Base-by-base conservation (phyloP, 2,113 vertebrate genomes). In the Eulacestoma nigropectus region DNA sequence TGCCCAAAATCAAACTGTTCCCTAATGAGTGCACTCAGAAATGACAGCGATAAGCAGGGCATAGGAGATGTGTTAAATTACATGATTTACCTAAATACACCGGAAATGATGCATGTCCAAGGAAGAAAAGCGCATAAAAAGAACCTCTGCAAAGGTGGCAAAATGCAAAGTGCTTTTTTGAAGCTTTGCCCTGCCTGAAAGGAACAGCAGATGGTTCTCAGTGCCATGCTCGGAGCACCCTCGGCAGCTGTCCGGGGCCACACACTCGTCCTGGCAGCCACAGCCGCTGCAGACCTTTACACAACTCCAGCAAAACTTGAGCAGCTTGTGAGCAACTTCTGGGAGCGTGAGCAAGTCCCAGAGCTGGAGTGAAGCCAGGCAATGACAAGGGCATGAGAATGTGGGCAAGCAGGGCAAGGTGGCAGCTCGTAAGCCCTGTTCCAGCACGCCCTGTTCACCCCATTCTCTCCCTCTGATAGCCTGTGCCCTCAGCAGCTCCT, bases 161-260 rank as follows among this genome's bases (percentile, higher is more conserved):
- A 37, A 81, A 92, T 1, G 49, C 46, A 65, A 41, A 88, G 82
- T 26, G 44, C 50, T 18, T 56, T 56, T n/a, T 16, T 29, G 33
- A 59, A 56, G 84, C 57, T 72, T 14, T 65, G 23, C 53, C 56
- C 50, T 46, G 47, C 55, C 76, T 37, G 49, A 49, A 62, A 65
- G 57, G 37, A 56, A 8, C 67, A 70, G 35, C 42, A 50, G 63
- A 37, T 17, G 6, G 29, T 3, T 11, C 22, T 49, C 1, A 0
- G 32, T 26, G 79, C 26, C 2, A 2, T 21, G 4, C 52, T 37
- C 0, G 0, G 46, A 74, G 63, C 14, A 7, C 33, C 57, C 12
- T 52, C 4, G 0, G 73, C 63, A 75, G 73, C 72, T 63, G n/a
- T 8, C 22, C 2, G 10, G 50, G 42, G n/a, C 46, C 13, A 6